Evolutionary conservation across 2,113 vertebrate genomes (phyloP), one percentile per base, ranked within the genome.

Genomic region (Tachycineta bicolor): DNA sequence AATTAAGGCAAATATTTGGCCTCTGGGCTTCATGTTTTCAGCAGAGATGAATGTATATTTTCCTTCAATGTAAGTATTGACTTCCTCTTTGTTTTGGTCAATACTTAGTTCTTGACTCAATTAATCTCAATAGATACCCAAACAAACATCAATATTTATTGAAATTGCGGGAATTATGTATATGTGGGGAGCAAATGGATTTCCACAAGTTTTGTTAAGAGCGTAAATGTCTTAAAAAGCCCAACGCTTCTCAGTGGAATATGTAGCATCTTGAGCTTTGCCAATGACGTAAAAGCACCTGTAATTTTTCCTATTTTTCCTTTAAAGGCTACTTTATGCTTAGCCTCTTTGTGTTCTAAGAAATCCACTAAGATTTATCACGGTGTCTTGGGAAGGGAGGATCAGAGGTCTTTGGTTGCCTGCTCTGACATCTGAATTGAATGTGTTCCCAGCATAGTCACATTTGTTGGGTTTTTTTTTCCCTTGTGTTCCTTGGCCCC

Each of bases 61-160:
- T 90, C 23, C 70, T 83, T 93, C 59, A 44, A 3, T 44, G 4
- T 31, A 34, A 47, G 4, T 85, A 94, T 85, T 90, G 94, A 90
- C 50, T n/a, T 85, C 5, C 26, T 71, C 50, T 89, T 76, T 69
- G n/a, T 84, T 94, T 87, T 74, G 55, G 46, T 95, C 89, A 88
- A 74, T 90, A 93, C 43, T 55, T 80, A 47, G 37, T 89, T 68
- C 69, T 93, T 83, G 53, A 87, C 46, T 91, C 65, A 73, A 56
- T 91, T 85, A 31, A 67, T 95, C 87, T 95, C 64, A 89, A 69
- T 77, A 94, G 67, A 83, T 82, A 94, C 5, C 53, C 28, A 52
- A 88, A 94, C 5, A 65, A 60, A 76, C 31, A 37, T 87, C 83
- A 53, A 58, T 91, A 82, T 79, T 78, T 71, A 69, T 53, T 82